Evolutionary conservation across 2,888 invertebrate species (phyloP).

Genomic region (Ditula angustiorana): DNA sequence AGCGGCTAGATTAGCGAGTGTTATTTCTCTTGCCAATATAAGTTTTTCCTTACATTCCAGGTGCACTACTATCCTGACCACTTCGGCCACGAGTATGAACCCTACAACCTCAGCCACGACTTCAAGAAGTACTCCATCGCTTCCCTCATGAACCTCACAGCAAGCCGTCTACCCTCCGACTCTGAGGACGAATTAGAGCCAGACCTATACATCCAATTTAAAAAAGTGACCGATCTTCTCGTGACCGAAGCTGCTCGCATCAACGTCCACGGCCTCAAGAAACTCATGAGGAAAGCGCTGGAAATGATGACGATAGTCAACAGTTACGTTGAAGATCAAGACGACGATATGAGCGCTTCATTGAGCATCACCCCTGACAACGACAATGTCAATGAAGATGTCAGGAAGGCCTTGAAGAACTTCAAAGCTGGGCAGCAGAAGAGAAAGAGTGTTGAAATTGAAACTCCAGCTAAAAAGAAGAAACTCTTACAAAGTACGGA

Average conservation of each 20-base stretch:
- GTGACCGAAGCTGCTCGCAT: conserved; percentile 54
- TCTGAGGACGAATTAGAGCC: conserved; percentile 43
- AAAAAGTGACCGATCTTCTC: conserved; percentile 58
- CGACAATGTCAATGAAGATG: background rate
- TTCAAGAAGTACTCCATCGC: conserved; percentile 57
- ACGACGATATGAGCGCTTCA: conserved; percentile 20
- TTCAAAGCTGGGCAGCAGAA: background rate
- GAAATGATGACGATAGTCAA: conserved; percentile 62
- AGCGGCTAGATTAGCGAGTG: no score
- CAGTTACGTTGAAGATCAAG: conserved; percentile 48
- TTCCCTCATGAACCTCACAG: conserved; percentile 47
- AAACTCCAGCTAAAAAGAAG: background rate
- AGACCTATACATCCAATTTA: conserved; percentile 60
- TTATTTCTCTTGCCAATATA: background rate
- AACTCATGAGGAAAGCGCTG: conserved; percentile 58
- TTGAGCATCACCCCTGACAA: background rate
- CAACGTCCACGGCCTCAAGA: conserved; percentile 52
- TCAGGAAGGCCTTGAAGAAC: conserved; percentile 6
- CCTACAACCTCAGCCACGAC: conserved; percentile 48
- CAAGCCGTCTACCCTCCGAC: conserved; percentile 38
- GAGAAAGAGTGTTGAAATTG: conserved; percentile 1
- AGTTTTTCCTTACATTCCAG: conserved; percentile 43
- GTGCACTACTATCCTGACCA: conserved; percentile 63
- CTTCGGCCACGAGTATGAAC: conserved; percentile 50
- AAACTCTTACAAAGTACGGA: conserved; percentile 30